phyloP scores from a whole-genome alignment of 2,888 invertebrate species.

The Thecocarcelia acutangulata region DNA sequence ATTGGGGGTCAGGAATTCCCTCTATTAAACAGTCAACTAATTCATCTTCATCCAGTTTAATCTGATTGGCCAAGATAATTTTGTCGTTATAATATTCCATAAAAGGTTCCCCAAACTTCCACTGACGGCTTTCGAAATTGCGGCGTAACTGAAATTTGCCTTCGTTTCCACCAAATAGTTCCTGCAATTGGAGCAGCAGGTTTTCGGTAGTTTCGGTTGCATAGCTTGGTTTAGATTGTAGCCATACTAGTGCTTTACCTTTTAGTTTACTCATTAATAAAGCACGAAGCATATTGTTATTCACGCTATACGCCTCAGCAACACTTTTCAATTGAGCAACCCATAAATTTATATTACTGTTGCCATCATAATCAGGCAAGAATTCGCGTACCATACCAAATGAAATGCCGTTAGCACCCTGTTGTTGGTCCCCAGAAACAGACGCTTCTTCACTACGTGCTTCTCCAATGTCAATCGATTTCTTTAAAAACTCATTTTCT shows the following conservation, averaged over 20 bases:
- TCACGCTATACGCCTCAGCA: background rate
- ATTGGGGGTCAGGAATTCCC: constrained; percentile 26
- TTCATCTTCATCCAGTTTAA: constrained; percentile 19
- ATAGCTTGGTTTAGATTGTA: constrained; percentile 8
- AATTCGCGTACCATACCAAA: background rate
- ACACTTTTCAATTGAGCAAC: background rate
- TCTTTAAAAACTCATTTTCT: background rate
- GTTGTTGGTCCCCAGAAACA: background rate
- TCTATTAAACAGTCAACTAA: no score
- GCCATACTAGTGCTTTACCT: no score
- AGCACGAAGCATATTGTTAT: constrained; percentile 1
- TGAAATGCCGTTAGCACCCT: background rate
- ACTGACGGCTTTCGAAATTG: background rate
- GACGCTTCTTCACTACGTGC: background rate
- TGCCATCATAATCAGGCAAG: no score
- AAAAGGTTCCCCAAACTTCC: constrained; percentile 7
- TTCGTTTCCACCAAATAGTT: constrained; percentile 4
- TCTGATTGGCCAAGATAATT: constrained; percentile 17
- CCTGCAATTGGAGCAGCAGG: background rate
- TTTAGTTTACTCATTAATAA: constrained; percentile 16
- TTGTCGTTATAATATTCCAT: constrained; percentile 37
- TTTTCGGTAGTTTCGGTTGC: background rate
- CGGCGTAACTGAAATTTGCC: background rate
- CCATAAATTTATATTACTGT: background rate
- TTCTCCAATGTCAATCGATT: background rate